phyloP scores from a whole-genome alignment of 2,113 vertebrate species.

The Neotoma lepida region DNA sequence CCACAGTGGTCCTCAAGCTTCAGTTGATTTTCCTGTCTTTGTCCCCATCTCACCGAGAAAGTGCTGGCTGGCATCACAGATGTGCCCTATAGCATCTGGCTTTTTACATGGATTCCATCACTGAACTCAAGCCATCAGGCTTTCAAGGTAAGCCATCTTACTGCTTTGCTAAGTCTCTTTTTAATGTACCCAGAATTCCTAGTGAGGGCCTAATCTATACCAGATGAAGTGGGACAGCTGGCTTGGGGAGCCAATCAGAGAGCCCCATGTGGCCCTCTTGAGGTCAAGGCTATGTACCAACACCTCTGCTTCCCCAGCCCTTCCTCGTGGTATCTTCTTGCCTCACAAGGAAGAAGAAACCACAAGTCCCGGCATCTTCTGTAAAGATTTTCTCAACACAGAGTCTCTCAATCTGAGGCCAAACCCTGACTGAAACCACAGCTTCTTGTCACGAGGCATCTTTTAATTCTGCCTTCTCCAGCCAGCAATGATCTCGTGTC shows the following conservation, averaged over 20 bases:
- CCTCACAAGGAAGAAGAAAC: neutral
- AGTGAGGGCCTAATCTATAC: neutral
- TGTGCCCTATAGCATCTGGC: neutral
- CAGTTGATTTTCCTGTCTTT: no score
- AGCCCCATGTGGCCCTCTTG: neutral
- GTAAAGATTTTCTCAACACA: neutral
- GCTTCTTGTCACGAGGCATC: neutral
- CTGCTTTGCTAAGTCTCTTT: neutral
- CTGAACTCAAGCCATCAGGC: neutral
- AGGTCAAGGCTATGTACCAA: neutral
- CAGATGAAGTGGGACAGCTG: accelerated
- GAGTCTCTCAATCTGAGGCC: neutral
- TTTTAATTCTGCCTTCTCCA: neutral
- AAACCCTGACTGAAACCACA: neutral
- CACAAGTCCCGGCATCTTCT: neutral
- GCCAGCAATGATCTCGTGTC: neutral
- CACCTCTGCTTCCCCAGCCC: neutral
- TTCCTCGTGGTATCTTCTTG: neutral
- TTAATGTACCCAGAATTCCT: neutral
- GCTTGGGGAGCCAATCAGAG: neutral
- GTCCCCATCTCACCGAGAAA: no score
- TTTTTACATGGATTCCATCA: neutral
- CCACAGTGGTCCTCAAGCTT: neutral
- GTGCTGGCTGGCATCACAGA: neutral
- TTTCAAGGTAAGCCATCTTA: no score